Base-by-base conservation (phyloP, 2,113 vertebrate species). In the Seriola aureovittata region DNA sequence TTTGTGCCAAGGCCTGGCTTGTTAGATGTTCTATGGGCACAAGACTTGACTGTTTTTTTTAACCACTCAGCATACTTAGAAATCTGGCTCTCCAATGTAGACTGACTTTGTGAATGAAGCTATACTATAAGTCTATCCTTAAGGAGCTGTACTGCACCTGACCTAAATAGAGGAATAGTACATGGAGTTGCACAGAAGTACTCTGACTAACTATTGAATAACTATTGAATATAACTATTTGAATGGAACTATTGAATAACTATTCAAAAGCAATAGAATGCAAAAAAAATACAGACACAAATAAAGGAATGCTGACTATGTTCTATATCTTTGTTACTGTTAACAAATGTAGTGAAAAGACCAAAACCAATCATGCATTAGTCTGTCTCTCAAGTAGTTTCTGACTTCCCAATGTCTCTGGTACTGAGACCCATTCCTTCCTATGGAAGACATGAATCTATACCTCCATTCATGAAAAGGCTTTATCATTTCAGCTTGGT, bases 1-100 rank as follows among this genome's bases (percentile, higher is more conserved):
- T 94, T 94, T 94, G 92, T 94, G 89, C 92, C 91, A 93, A 70
- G 68, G 74, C 86, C 91, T 67, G 73, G 78, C 92, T 94, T 93
- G 88, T 93, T 91, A 91, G 71, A 86, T 72, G 52, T 68, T 84
- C 75, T 75, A 82, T 72, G 67, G 81, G 84, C 58, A 75, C 68
- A 73, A 58, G 80, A 83, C 63, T 55, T 67, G 66, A 81, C 62
- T 84, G 40, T 64, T 72, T 72, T 82, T 81, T 86, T 59, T 42
- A 78, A 76, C 34, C 72, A 64, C 14, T 65, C 11, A 16, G 52
- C 16, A 65, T 79, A 52, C 29, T 54, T 40, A 65, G 70, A 52
- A 73, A 64, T 16, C 55, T 67, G 40, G 38, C 60, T 78, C 21
- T 80, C 70, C 13, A 19, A 29, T 72, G 68, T 34, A 68, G 16